Evolutionary conservation across 2,797 vertebrate genomes (phyloP).

Genomic region (Dipus sagitta): DNA sequence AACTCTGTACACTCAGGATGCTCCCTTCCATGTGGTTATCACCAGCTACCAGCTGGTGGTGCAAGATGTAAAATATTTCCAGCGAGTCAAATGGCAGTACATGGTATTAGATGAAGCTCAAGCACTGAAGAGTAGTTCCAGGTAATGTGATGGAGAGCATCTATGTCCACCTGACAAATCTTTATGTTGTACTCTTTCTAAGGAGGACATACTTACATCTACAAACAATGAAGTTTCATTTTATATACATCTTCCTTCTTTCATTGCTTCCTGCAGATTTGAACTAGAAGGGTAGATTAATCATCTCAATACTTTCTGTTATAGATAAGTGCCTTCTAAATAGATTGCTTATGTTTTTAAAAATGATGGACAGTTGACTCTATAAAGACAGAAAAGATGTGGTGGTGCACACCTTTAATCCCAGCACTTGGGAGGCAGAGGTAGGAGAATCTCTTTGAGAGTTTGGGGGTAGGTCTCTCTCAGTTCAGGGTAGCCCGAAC

Average conservation of each 20-base stretch:
- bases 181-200: background rate
- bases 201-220: background rate
- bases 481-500: no score
- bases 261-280: background rate
- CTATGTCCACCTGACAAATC: background rate
- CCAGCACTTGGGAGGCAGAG: no score
- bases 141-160: constrained; percentile 87
- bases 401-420: no score
- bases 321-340: constrained; percentile 22
- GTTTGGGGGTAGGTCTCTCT: no score
- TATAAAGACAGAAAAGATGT: constrained; percentile 6
- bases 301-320: constrained; percentile 15
- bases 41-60: constrained; percentile 99
- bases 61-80: constrained; percentile 99
- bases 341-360: background rate
- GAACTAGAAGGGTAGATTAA: background rate
- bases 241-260: background rate
- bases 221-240: background rate
- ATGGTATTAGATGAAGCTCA: constrained; percentile 99
- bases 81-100: constrained; percentile 99
- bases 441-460: no score
- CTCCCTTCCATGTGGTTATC: constrained; percentile 98
- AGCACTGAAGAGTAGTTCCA: constrained; percentile 98
- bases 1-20: constrained; percentile 98
- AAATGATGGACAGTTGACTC: background rate